These are phyloP conservation scores for Bacillus rossius DNA, from an alignment of 1,140 invertebrate genomes.

Conservation along the genomic window DNA sequence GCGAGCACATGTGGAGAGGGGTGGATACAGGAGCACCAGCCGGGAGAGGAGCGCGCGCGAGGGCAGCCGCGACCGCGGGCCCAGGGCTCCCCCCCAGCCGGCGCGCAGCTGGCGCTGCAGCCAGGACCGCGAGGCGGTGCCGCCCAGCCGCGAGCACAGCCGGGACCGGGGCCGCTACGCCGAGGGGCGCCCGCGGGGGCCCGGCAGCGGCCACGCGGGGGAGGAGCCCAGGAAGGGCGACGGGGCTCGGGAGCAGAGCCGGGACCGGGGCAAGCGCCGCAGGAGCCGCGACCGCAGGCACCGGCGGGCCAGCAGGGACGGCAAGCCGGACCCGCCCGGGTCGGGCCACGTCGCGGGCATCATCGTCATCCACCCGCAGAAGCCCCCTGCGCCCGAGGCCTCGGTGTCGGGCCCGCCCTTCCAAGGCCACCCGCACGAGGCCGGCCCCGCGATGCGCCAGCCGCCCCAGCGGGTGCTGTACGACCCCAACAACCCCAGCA, in stretches of 20 bases:
- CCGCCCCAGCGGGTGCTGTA: conserved; percentile 46
- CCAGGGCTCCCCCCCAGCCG: background rate
- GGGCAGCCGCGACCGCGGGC: background rate
- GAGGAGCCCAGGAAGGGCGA: no score
- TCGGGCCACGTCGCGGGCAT: background rate
- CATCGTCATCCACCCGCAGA: conserved; percentile 1
- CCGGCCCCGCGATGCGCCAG: conserved; percentile 23
- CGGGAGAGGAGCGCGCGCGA: background rate
- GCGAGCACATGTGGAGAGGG: no score
- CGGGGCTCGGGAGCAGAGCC: background rate
- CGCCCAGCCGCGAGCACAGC: background rate
- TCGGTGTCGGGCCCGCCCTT: background rate
- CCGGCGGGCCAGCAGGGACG: conserved; percentile 29
- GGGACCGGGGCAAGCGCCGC: background rate
- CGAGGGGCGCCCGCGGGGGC: background rate
- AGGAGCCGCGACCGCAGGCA: background rate
- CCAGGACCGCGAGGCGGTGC: background rate
- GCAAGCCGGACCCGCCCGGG: background rate
- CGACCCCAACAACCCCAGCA: conserved; percentile 63
- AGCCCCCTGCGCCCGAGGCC: background rate
- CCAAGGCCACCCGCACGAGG: background rate
- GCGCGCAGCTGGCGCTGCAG: background rate
- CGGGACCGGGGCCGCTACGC: background rate
- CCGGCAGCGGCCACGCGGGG: no score
- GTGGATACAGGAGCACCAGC: conserved; percentile 4